Evolutionary conservation across 1,140 invertebrate genomes (phyloP).

Genomic region (Antheraea pernyi): DNA sequence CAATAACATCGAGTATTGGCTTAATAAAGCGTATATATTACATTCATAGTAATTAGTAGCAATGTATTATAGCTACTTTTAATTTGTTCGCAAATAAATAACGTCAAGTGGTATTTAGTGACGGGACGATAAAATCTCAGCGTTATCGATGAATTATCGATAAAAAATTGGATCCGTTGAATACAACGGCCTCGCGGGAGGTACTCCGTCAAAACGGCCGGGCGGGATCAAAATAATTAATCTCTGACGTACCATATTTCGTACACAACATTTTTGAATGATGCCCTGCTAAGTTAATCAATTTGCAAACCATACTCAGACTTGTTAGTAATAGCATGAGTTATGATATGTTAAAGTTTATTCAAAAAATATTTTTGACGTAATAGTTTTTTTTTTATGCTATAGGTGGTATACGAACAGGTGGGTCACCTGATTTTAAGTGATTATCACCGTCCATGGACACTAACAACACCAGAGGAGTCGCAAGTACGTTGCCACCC

Average conservation of each 20-base stretch:
- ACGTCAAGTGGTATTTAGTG: slow-evolving; percentile 1
- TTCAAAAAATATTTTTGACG: too few relatives aligned
- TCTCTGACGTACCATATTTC: slow-evolving; percentile 55
- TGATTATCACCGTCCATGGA: too few relatives aligned
- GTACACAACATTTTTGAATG: slow-evolving; percentile 41
- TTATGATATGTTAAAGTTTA: neutral
- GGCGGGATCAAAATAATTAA: slow-evolving; percentile 64
- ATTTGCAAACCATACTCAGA: slow-evolving; percentile 45
- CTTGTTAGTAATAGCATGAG: slow-evolving; percentile 5
- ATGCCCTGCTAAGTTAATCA: slow-evolving; percentile 55
- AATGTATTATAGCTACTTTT: neutral
- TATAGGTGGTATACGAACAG: too few relatives aligned
- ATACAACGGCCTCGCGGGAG: slow-evolving; percentile 15
- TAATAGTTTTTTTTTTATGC: too few relatives aligned
- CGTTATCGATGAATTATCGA: slow-evolving; percentile 19
- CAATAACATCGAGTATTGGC: too few relatives aligned
- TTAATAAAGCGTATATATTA: too few relatives aligned
- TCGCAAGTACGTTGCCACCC: too few relatives aligned
- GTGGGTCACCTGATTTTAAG: too few relatives aligned
- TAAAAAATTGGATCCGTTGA: slow-evolving; percentile 8
- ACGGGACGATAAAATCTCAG: slow-evolving; percentile 19
- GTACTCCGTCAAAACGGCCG: slow-evolving; percentile 12
- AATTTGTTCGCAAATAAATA: slow-evolving; percentile 3
- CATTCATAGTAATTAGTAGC: neutral
- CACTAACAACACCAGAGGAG: too few relatives aligned